These are phyloP conservation scores for Dolichallabes microphthalmus DNA, from an alignment of 2,113 vertebrate genomes.

Conservation along the genomic window DNA sequence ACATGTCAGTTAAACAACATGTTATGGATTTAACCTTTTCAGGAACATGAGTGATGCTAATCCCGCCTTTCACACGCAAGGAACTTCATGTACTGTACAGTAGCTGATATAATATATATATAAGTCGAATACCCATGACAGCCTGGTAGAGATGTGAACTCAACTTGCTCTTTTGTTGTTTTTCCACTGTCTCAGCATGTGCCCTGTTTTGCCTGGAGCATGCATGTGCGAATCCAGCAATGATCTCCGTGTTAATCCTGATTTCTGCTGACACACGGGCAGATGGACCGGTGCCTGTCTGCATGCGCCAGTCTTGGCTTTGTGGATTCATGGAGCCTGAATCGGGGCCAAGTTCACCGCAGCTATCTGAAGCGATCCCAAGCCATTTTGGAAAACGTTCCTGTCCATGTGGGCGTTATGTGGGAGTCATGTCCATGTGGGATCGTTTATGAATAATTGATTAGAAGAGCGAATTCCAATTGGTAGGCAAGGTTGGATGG, in stretches of 20 bases:
- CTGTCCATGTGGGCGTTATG: conserved; percentile 1
- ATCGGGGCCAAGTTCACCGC: conserved; percentile 39
- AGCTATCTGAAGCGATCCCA: conserved; percentile 29
- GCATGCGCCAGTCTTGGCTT: conserved; percentile 27
- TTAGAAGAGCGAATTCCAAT: conserved; percentile 9
- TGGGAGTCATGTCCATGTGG: conserved; percentile 28
- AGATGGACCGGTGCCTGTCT: conserved; percentile 24
- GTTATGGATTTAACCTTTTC: not conserved
- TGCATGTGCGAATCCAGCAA: conserved; percentile 46
- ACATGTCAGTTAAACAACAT: not conserved
- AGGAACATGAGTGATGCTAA: not conserved
- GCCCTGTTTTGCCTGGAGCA: conserved; percentile 39
- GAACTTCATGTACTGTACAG: not conserved
- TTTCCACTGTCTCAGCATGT: conserved; percentile 12
- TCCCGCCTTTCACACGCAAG: not conserved
- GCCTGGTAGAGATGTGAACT: not conserved
- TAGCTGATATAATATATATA: not conserved
- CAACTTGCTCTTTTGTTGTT: conserved; percentile 16
- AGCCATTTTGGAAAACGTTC: conserved; percentile 10
- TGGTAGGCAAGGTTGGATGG: not conserved
- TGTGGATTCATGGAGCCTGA: conserved; percentile 26
- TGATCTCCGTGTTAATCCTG: conserved; percentile 52
- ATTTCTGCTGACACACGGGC: conserved; percentile 55
- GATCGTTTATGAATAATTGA: conserved; percentile 30
- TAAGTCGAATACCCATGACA: too few relatives aligned